Evolutionary conservation across 2,113 vertebrate genomes (phyloP).

Genomic region (Oceanites oceanicus): DNA sequence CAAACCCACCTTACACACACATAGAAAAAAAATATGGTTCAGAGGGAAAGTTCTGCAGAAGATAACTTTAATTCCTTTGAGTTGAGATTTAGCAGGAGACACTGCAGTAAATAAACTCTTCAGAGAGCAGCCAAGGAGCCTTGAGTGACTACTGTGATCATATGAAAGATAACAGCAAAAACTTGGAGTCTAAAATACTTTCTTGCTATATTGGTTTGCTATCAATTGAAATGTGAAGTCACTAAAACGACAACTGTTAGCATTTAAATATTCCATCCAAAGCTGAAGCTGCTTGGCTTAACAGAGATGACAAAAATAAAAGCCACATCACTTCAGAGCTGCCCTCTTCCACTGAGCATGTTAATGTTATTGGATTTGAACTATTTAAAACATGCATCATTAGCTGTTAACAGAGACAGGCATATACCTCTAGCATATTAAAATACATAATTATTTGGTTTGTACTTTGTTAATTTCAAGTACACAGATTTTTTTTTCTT

Average conservation of each 20-base stretch:
- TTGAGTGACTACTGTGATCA: background rate
- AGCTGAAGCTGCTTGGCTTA: background rate
- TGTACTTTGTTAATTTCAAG: background rate
- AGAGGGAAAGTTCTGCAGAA: background rate
- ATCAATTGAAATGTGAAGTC: background rate
- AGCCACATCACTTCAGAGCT: background rate
- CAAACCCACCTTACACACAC: background rate
- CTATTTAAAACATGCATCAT: rapidly evolving
- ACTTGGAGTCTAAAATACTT: background rate
- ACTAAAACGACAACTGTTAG: background rate
- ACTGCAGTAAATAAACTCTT: background rate
- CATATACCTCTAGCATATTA: too few relatives aligned
- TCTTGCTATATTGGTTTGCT: background rate
- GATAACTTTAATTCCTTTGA: background rate
- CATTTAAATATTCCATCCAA: background rate
- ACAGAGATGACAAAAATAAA: background rate
- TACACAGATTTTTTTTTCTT: too few relatives aligned
- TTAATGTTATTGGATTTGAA: rapidly evolving
- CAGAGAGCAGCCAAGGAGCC: background rate
- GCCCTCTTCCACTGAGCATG: background rate
- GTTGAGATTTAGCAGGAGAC: background rate
- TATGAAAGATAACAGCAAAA: background rate
- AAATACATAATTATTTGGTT: rapidly evolving
- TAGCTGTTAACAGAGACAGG: background rate
- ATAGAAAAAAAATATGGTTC: background rate